Conservation (phyloP, 2,113 vertebrate species). For the Apodemus speciosus region DNA sequence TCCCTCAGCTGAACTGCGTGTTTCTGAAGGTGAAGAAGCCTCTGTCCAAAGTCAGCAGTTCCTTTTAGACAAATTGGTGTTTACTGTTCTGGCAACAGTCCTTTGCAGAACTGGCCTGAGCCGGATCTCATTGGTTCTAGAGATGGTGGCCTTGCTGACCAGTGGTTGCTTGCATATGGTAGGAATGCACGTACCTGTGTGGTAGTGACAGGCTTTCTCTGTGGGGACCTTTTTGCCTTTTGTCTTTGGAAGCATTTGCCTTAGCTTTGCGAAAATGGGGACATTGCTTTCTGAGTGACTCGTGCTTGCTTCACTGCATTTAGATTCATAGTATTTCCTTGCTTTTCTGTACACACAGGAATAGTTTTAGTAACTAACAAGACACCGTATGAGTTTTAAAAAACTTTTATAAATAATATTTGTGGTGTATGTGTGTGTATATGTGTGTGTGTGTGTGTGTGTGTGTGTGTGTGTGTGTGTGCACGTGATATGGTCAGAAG, state of each 20-base stretch:
- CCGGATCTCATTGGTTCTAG: not conserved
- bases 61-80: conserved; percentile 33
- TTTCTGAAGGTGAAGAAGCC: not conserved
- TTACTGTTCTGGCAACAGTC: not conserved
- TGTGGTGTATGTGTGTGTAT: not conserved
- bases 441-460: not conserved
- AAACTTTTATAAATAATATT: not conserved
- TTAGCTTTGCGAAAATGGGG: not conserved
- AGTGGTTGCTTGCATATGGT: not conserved
- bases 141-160: conserved; percentile 1
- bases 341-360: not conserved
- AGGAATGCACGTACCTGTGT: not conserved
- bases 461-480: not conserved
- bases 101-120: not conserved
- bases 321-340: not conserved
- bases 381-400: not conserved
- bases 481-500: not conserved
- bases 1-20: not conserved
- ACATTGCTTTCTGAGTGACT: not conserved
- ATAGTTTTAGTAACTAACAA: not conserved
- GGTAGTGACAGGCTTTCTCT: not conserved
- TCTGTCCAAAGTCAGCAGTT: not conserved
- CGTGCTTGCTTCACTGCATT: not conserved
- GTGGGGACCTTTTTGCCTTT: not conserved
- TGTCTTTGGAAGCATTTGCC: not conserved